phyloP scores from a whole-genome alignment of 2,797 vertebrate genomes.

The Bucorvus abyssinicus region DNA sequence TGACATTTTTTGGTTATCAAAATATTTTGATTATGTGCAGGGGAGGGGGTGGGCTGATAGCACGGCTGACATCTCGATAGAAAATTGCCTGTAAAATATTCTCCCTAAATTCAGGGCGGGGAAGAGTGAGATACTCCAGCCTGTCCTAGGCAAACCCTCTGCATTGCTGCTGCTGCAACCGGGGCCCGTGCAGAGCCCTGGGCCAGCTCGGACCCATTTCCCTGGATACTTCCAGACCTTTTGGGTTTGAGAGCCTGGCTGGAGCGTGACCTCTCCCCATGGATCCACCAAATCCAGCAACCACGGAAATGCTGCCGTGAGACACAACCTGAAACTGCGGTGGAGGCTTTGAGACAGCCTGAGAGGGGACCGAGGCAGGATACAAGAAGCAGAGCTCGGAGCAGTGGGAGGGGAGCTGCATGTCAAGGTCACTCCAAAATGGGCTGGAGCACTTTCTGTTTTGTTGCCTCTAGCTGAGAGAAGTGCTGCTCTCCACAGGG shows the following conservation, averaged over 20 bases:
- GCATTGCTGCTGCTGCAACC: not conserved
- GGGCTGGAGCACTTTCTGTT: not conserved
- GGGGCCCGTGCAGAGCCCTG: not conserved
- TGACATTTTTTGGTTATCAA: conserved; percentile 46
- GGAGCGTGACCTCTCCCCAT: not conserved
- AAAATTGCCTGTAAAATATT: conserved; percentile 17
- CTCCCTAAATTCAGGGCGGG: not conserved
- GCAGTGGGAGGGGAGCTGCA: not conserved
- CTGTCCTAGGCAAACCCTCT: not conserved
- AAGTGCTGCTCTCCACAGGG: not conserved
- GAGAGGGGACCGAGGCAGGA: not conserved
- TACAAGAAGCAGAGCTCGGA: not conserved
- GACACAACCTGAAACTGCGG: not conserved
- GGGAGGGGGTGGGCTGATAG: not conserved
- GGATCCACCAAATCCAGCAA: not conserved
- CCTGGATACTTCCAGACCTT: not conserved
- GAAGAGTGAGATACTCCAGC: conserved; percentile 26
- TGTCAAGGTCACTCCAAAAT: not conserved
- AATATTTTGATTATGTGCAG: conserved; percentile 56
- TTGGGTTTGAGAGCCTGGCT: not conserved
- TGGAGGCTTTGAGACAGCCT: not conserved
- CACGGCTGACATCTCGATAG: not conserved
- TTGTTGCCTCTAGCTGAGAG: not conserved
- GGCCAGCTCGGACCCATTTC: not conserved
- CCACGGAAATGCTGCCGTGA: accelerated